Conservation (phyloP, 2,797 vertebrate species). For the Karalla daura region DNA sequence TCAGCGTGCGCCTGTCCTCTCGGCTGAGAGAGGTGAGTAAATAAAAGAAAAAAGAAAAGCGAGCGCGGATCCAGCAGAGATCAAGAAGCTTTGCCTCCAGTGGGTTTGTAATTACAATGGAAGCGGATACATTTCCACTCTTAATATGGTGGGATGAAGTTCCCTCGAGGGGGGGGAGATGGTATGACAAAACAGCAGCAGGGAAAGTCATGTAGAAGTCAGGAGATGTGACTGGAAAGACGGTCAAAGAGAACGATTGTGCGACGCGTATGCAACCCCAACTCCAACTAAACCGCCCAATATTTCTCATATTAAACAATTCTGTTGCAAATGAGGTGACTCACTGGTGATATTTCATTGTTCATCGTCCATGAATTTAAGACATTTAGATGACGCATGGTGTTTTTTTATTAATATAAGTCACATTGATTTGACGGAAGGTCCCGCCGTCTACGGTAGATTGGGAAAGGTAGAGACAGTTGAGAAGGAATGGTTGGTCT, state of each 20-base stretch:
- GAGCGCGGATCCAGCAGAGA: conserved; percentile 73
- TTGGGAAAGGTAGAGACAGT: too few relatives aligned
- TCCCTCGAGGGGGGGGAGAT: conserved; percentile 51
- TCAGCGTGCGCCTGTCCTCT: conserved; percentile 73
- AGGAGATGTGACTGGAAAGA: conserved; percentile 45
- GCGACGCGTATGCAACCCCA: conserved; percentile 13
- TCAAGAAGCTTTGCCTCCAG: conserved; percentile 80
- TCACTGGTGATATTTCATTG: too few relatives aligned
- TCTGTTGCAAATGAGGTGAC: too few relatives aligned
- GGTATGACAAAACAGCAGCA: conserved; percentile 50
- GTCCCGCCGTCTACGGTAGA: too few relatives aligned
- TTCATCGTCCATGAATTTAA: too few relatives aligned
- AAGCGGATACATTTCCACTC: conserved; percentile 77
- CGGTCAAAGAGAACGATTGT: conserved; percentile 7
- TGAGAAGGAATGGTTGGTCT: too few relatives aligned
- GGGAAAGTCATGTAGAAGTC: conserved; percentile 70
- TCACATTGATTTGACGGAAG: too few relatives aligned
- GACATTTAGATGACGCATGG: too few relatives aligned
- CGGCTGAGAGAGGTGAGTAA: conserved; percentile 70
- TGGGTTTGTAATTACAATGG: conserved; percentile 80
- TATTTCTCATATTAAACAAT: too few relatives aligned
- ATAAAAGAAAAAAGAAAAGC: conserved; percentile 63
- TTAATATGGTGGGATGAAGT: conserved; percentile 75
- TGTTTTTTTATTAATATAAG: too few relatives aligned
- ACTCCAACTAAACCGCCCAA: neutral